phyloP scores from a whole-genome alignment of 2,888 invertebrate species.

The Magallana nippona region DNA sequence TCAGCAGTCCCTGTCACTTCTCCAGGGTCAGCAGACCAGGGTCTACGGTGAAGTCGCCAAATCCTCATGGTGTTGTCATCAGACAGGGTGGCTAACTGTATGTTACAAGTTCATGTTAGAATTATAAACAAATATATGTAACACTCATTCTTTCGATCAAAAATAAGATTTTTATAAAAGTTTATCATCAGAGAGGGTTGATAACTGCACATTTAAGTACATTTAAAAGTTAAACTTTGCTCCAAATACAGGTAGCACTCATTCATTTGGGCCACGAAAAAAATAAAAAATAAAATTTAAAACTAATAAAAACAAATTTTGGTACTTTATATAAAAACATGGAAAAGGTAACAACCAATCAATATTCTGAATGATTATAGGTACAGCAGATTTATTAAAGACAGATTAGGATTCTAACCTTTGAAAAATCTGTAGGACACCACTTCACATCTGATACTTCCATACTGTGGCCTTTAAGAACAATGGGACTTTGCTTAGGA shows the following conservation, averaged over 20 bases:
- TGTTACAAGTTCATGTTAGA: constrained; percentile 8
- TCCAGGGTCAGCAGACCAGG: constrained; percentile 48
- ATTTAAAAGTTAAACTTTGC: no score
- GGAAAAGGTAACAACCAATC: no score
- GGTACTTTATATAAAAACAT: no score
- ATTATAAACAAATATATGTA: background rate
- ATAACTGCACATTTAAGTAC: no score
- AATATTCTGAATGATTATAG: no score
- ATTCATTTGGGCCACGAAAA: no score
- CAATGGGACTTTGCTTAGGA: constrained; percentile 85
- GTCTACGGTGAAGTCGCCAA: constrained; percentile 64
- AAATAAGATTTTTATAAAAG: no score
- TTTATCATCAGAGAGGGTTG: no score
- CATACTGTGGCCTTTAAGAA: constrained; percentile 88
- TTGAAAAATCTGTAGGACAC: constrained; percentile 81
- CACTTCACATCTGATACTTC: constrained; percentile 94
- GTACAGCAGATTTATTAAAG: background rate
- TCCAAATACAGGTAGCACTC: no score
- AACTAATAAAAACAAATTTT: no score
- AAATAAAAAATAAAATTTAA: no score
- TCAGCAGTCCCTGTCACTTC: constrained; percentile 64
- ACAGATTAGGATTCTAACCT: constrained; percentile 60
- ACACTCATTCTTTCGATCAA: background rate
- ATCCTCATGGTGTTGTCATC: constrained; percentile 84
- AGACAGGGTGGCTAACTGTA: constrained; percentile 87